Base-by-base conservation (phyloP, 1,140 invertebrate species). In the Drosophila albomicans region DNA sequence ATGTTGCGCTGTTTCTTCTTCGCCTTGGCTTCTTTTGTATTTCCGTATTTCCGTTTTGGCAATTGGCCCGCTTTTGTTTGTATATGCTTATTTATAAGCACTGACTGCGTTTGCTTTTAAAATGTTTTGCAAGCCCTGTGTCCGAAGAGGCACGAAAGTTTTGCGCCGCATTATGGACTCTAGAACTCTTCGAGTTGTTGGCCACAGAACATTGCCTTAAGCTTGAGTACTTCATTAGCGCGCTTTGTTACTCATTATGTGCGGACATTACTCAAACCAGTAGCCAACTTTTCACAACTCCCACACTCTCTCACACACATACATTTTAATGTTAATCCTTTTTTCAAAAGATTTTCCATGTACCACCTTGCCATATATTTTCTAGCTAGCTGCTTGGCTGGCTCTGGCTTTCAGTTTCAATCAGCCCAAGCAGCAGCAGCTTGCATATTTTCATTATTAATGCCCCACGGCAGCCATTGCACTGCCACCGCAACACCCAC, bases 391-490 rank as follows among this genome's bases (percentile, higher is more conserved):
- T 35, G 3, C 11, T 30, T 32, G 32, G 15, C 51, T 46, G 35
- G 25, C 20, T 16, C 65, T 65, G 72, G 69, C 85, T 78, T 87
- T 87, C 84, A 69, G 85, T 87, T 87, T 87, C 84, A 87, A 87
- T 87, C 84, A 87, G 66, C 80, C 61, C 64, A 78, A 75, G 65
- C 67, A 72, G 75, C 63, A 66, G 79, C 84, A 80, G 85, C 77
- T 75, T 84, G 84, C 86, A 87, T 87, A 88, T 84, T 88, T 87
- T 88, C 84, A 84, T 87, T 88, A 87, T 87, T 88, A 88, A 87
- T 87, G 80, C 80, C 81, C 79, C 63, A 78, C 71, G 78, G 82
- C 82, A 81, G 78, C 78, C 79, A 78, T 78, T 85, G 70, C 82
- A 82, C 5, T 8, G 58, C 30, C 65, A 63, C 67, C 66, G 72